Evolutionary conservation across 2,113 vertebrate species (phyloP).

Genomic region (Erinaceus europaeus): DNA sequence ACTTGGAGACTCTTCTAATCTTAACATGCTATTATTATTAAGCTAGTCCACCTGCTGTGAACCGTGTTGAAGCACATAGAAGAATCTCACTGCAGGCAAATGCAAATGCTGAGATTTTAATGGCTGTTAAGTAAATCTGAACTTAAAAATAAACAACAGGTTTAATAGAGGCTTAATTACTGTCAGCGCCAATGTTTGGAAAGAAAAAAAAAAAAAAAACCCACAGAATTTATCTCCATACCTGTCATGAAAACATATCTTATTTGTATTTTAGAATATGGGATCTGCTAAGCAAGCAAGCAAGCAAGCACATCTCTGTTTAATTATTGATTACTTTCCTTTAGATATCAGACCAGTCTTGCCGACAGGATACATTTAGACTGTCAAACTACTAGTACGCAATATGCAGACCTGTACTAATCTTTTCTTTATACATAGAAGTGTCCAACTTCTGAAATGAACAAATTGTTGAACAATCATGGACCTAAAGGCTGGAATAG

Average conservation of each 20-base stretch:
- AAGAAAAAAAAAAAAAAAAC: neutral
- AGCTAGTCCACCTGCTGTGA: conserved; percentile 38
- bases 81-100: conserved; percentile 41
- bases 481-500: no score
- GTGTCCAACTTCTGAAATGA: neutral
- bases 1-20: conserved; percentile 11
- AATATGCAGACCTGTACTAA: neutral
- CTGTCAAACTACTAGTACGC: neutral
- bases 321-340: conserved; percentile 49
- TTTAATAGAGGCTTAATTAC: conserved; percentile 67
- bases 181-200: conserved; percentile 36
- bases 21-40: conserved; percentile 36
- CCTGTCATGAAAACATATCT: conserved; percentile 44
- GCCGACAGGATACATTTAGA: conserved; percentile 34
- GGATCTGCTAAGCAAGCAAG: neutral
- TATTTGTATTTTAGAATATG: conserved; percentile 57
- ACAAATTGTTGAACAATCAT: conserved; percentile 22
- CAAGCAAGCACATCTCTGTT: conserved; percentile 34
- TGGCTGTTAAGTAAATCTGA: conserved; percentile 65
- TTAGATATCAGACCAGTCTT: conserved; percentile 10
- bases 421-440: neutral
- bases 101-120: conserved; percentile 41
- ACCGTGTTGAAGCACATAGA: neutral
- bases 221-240: conserved; percentile 16
- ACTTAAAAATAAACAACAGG: conserved; percentile 65